These are phyloP conservation scores for Tonatia bakeri DNA, from an alignment of 2,113 vertebrate genomes.

Conservation along the genomic window DNA sequence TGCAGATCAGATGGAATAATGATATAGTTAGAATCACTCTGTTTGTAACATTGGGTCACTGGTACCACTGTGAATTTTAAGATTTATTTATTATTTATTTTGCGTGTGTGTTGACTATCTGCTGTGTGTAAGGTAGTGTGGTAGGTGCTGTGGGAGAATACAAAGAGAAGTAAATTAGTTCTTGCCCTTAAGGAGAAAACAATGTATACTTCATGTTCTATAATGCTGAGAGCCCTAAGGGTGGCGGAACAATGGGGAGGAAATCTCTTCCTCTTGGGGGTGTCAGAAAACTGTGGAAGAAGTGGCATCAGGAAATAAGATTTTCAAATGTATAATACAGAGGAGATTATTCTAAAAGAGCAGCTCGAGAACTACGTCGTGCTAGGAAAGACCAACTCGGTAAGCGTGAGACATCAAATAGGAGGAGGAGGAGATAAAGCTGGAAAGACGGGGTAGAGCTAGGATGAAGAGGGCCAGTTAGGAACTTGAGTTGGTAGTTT, in stretches of 20 bases:
- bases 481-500: not conserved
- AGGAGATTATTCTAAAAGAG: not conserved
- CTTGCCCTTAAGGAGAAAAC: not conserved
- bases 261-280: not conserved
- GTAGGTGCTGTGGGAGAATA: not conserved
- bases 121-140: not conserved
- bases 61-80: conserved; percentile 36
- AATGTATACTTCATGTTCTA: not conserved
- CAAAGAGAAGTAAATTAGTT: not conserved
- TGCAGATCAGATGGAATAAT: conserved; percentile 17
- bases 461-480: not conserved
- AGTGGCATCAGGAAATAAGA: not conserved
- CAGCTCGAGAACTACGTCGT: not conserved
- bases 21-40: conserved; percentile 35
- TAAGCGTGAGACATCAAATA: not conserved
- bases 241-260: not conserved
- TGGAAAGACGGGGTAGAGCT: not conserved
- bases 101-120: not conserved
- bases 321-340: not conserved
- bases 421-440: not conserved
- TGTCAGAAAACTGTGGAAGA: not conserved
- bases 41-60: conserved; percentile 7
- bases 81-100: conserved; percentile 46
- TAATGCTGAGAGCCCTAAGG: not conserved
- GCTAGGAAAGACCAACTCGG: not conserved